Percentiles rank a stretch among this genome's conserved stretches.
These are phyloP conservation scores for Aeoliscus strigatus DNA, from an alignment of 2,797 vertebrate genomes.

Conservation along the genomic window DNA sequence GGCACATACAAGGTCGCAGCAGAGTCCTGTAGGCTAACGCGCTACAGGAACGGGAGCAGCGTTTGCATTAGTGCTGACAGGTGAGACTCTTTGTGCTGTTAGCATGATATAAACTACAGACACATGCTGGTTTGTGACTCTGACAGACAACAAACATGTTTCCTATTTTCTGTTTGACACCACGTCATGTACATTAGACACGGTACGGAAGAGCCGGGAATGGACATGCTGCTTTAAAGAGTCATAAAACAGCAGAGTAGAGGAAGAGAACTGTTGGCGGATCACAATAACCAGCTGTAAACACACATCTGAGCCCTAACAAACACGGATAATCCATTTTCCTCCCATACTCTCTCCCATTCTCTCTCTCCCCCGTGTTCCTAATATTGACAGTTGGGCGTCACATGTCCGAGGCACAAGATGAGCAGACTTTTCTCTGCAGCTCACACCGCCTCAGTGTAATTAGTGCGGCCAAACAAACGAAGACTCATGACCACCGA, in stretches of 20 bases:
- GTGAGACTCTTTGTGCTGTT: slow-evolving; percentile 6
- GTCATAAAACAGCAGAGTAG: slow-evolving; percentile 51
- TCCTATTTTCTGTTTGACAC: background rate
- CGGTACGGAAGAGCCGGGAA: slow-evolving; percentile 36
- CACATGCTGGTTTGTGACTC: slow-evolving; percentile 28
- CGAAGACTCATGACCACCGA: slow-evolving; percentile 50
- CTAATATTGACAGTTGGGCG: slow-evolving; percentile 15
- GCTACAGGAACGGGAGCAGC: background rate
- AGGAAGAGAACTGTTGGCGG: slow-evolving; percentile 51
- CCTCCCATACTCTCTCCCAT: background rate
- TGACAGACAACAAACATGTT: background rate
- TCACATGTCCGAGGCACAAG: slow-evolving; percentile 24
- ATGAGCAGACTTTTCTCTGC: slow-evolving; percentile 31
- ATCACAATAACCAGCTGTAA: slow-evolving; percentile 42
- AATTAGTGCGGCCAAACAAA: slow-evolving; percentile 67
- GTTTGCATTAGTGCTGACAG: background rate
- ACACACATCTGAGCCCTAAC: slow-evolving; percentile 12
- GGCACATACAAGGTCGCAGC: background rate
- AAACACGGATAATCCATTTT: slow-evolving; percentile 19
- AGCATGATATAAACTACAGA: slow-evolving; percentile 29
- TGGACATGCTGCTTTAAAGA: slow-evolving; percentile 35
- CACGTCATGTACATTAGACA: slow-evolving; percentile 30
- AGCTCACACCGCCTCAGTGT: slow-evolving; percentile 41
- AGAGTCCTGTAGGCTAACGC: background rate
- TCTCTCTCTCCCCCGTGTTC: slow-evolving; percentile 21